Base-by-base conservation (phyloP, 2,113 vertebrate species). In the Condylura cristata region DNA sequence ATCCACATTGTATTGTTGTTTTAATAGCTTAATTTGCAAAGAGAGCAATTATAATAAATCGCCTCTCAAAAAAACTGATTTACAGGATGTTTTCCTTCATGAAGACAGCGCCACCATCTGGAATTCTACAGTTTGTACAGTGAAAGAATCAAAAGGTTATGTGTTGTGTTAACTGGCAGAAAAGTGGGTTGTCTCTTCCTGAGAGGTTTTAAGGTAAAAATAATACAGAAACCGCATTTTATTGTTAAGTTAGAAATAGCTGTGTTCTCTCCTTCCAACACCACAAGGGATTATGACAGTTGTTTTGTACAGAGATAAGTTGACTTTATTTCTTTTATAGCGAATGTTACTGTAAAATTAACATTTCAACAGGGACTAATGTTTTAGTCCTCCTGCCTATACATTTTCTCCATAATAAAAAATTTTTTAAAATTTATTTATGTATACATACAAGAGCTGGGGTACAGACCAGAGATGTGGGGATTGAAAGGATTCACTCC, bases 171-270 rank as follows among this genome's bases (percentile, higher is more conserved):
- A 83, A 68, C 18, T 30, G 37, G 6, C 22, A 84, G 70, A 81
- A 39, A 66, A 93, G 26, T 30, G 66, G 75, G 34, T 66, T 82
- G 12, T 83, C 46, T 90, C 56, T 92, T 84, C 24, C 28, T 48
- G 32, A 81, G 85, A 95, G 4, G 14, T 71, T 96, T 78, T 65
- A 92, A 76, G 26, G 44, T 70, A 37, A 92, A 91, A 92, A 76
- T 80, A 83, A 87, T 66, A 44, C 95, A 97, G 76, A 86, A 75
- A 96, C 92, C 93, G 91, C 92, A 96, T 94, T 95, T 89, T 96
- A 71, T 89, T 87, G 94, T 92, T 88, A 96, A 95, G 95, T 96
- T 97, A 96, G 95, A 97, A 97, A 97, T 95, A 97, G 82, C 86
- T 95, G n/a, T 66, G 78, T 96, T 94, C 81, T 79, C 66, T 34